Percentiles rank a stretch among this genome's conserved stretches.
Conservation (phyloP, 2,113 vertebrate species). For the Crotalus tigris region DNA sequence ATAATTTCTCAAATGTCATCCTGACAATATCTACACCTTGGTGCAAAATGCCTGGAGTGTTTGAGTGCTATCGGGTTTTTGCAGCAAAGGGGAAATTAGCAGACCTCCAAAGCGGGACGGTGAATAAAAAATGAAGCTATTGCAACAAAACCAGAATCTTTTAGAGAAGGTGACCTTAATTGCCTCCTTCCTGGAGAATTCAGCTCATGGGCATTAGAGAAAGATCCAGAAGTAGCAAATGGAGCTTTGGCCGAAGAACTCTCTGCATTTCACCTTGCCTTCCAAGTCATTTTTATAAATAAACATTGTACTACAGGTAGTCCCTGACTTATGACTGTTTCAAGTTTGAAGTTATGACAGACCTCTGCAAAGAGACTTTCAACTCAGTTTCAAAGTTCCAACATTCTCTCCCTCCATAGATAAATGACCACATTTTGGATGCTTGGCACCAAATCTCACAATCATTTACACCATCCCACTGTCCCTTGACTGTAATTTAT, state of each 20-base stretch:
- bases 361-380: background rate
- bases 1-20: conserved; percentile 49
- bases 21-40: conserved; percentile 2
- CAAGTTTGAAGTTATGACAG: background rate
- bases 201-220: conserved; percentile 21
- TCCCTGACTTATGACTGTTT: background rate
- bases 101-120: conserved; percentile 31
- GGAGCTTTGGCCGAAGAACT: conserved; percentile 50
- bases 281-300: background rate
- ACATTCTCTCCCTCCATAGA: background rate
- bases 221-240: conserved; percentile 36
- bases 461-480: background rate
- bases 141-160: conserved; percentile 37
- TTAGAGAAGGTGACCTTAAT: conserved; percentile 53
- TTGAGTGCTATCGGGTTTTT: conserved; percentile 27
- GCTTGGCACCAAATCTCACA: background rate
- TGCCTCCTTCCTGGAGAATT: conserved; percentile 45
- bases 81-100: conserved; percentile 28
- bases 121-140: conserved; percentile 29
- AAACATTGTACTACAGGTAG: background rate
- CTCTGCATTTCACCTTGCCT: conserved; percentile 44
- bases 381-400: background rate
- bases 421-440: background rate
- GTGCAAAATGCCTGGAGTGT: conserved; percentile 40
- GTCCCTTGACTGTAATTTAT: background rate